These are phyloP conservation scores for Catharus fuscescens DNA, from an alignment of 2,113 vertebrate species.

Conservation along the genomic window DNA sequence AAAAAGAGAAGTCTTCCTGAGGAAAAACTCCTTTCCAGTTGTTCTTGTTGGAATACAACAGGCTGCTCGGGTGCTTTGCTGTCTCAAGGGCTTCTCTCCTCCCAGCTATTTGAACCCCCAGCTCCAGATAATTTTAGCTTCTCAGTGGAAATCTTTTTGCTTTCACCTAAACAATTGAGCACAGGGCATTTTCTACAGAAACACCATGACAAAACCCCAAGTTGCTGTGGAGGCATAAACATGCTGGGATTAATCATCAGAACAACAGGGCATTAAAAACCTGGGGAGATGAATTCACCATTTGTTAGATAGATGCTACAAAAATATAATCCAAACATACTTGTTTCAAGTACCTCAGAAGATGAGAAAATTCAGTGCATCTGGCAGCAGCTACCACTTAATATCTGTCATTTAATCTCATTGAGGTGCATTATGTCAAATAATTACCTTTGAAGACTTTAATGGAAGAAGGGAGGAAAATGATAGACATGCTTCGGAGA, in stretches of 20 bases:
- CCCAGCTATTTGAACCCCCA: background rate
- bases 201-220: background rate
- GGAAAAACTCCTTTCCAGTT: background rate
- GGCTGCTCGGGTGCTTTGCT: background rate
- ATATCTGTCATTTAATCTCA: slow-evolving; percentile 26
- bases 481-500: background rate
- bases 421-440: slow-evolving; percentile 32
- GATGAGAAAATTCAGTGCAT: background rate
- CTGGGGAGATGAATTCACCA: background rate
- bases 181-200: background rate
- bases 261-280: background rate
- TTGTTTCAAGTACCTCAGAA: slow-evolving; percentile 1
- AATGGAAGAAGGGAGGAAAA: background rate
- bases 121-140: background rate
- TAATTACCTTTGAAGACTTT: slow-evolving; percentile 24
- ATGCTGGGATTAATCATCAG: background rate
- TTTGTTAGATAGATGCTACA: background rate
- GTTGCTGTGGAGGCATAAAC: background rate
- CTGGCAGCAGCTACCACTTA: slow-evolving; percentile 9
- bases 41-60: background rate
- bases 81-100: background rate
- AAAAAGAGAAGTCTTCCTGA: background rate
- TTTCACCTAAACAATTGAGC: background rate
- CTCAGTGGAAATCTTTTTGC: background rate
- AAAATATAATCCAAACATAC: background rate